A percentile compares a stretch with the other conserved stretches of the same genome.
These are phyloP conservation scores for Notolepis coatsorum DNA, from an alignment of 2,797 vertebrate genomes.

Conservation along the genomic window DNA sequence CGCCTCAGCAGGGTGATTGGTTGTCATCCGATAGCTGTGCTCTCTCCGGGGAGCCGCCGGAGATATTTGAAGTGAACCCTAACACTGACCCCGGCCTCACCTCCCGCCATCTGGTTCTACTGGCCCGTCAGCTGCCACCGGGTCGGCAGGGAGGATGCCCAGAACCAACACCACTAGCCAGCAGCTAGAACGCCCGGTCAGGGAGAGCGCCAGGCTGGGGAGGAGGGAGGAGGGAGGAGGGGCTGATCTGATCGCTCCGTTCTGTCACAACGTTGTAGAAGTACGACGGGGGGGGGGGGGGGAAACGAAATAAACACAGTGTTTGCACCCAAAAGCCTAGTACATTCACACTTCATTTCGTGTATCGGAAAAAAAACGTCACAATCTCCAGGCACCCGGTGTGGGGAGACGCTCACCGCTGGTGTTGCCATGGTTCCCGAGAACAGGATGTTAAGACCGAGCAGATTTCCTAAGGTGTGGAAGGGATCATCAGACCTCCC, in stretches of 20 bases:
- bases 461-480: slow-evolving; percentile 45
- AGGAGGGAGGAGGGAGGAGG: not conserved
- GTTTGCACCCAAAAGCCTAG: slow-evolving; percentile 19
- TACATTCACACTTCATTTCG: slow-evolving; percentile 39
- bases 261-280: not conserved
- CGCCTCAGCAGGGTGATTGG: not conserved
- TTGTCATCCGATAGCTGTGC: slow-evolving; percentile 23
- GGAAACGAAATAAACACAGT: slow-evolving; percentile 26
- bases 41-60: slow-evolving; percentile 23
- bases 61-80: slow-evolving; percentile 39
- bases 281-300: not conserved
- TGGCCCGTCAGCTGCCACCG: slow-evolving; percentile 9
- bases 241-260: slow-evolving; percentile 8
- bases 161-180: no score
- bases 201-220: no score
- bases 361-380: slow-evolving; percentile 40
- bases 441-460: slow-evolving; percentile 30
- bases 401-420: slow-evolving; percentile 16
- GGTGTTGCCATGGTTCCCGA: slow-evolving; percentile 48
- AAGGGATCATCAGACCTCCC: slow-evolving; percentile 29
- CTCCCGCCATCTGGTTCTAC: slow-evolving; percentile 35
- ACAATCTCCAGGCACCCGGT: not conserved
- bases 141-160: not conserved
- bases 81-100: slow-evolving; percentile 21
- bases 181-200: no score